Percentiles rank a stretch among this genome's conserved stretches.
These are phyloP conservation scores for Eurosta solidaginis DNA, from an alignment of 1,140 invertebrate genomes.

Conservation along the genomic window DNA sequence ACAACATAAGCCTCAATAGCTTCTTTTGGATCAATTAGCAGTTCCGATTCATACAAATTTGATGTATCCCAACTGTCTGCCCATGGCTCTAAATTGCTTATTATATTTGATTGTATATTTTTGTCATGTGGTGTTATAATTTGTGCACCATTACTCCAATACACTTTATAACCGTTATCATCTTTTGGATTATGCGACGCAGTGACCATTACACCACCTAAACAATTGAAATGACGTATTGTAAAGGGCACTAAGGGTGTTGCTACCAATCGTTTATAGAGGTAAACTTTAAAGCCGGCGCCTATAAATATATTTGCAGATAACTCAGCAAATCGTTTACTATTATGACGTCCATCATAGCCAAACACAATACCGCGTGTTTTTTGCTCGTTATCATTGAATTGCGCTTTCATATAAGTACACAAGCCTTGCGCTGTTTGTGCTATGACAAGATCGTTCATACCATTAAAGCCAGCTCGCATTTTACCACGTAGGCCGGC, in stretches of 20 bases:
- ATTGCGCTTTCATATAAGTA: constrained; percentile 72
- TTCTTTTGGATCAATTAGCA: constrained; percentile 63
- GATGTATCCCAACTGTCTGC: constrained; percentile 44
- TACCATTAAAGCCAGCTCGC: constrained; percentile 88
- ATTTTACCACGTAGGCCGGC: constrained; percentile 89
- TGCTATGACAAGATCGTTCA: constrained; percentile 98
- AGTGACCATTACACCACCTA: constrained; percentile 92
- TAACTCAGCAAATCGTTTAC: constrained; percentile 86
- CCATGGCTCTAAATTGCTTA: constrained; percentile 70
- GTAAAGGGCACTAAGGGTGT: constrained; percentile 93
- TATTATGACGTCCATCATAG: constrained; percentile 94
- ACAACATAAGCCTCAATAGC: constrained; percentile 60
- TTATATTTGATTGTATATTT: constrained; percentile 81
- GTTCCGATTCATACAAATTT: constrained; percentile 34
- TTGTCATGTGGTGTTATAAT: constrained; percentile 92
- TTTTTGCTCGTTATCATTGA: constrained; percentile 59
- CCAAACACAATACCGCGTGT: constrained; percentile 84
- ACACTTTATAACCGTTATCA: constrained; percentile 99
- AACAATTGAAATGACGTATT: constrained; percentile 71
- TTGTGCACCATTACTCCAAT: constrained; percentile 95
- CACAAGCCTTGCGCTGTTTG: constrained; percentile 94
- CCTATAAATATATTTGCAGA: constrained; percentile 83
- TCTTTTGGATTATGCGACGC: constrained; percentile 99
- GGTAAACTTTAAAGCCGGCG: constrained; percentile 78
- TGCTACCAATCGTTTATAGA: constrained; percentile 82